These are phyloP conservation scores for Gallirallus australis DNA, from an alignment of 2,797 vertebrate genomes.

Conservation along the genomic window DNA sequence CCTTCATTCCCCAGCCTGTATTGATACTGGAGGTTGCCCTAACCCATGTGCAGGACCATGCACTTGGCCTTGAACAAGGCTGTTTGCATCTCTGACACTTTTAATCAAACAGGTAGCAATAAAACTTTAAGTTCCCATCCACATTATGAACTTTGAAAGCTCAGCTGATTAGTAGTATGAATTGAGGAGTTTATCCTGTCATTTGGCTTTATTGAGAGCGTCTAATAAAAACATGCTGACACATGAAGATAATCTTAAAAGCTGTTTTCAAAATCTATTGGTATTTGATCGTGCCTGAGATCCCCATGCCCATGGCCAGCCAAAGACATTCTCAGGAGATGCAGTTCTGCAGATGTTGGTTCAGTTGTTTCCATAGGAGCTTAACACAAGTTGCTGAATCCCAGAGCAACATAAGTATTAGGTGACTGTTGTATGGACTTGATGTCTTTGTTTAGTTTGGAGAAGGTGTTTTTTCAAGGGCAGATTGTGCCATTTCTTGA, in stretches of 20 bases:
- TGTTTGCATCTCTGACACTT: not conserved
- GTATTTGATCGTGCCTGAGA: not conserved
- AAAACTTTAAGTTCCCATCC: not conserved
- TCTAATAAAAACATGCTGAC: not conserved
- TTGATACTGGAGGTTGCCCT: too few species aligned
- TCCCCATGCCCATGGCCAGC: not conserved
- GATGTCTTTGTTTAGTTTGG: not conserved
- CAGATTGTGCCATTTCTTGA: not conserved
- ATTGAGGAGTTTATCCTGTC: not conserved
- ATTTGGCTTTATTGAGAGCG: not conserved
- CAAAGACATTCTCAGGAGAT: not conserved
- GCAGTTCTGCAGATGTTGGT: not conserved
- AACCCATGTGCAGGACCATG: too few species aligned
- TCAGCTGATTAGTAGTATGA: fast-evolving
- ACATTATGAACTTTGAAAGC: not conserved
- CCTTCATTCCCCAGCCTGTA: too few species aligned
- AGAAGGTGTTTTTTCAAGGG: not conserved
- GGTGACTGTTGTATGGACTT: not conserved
- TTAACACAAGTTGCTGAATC: not conserved
- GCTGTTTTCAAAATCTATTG: not conserved
- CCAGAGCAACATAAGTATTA: not conserved
- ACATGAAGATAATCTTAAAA: not conserved
- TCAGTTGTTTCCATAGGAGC: not conserved
- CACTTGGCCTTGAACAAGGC: not conserved
- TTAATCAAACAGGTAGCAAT: not conserved